These are phyloP conservation scores for Stenolophus ochropezus DNA, from an alignment of 2,888 invertebrate genomes.

Conservation along the genomic window DNA sequence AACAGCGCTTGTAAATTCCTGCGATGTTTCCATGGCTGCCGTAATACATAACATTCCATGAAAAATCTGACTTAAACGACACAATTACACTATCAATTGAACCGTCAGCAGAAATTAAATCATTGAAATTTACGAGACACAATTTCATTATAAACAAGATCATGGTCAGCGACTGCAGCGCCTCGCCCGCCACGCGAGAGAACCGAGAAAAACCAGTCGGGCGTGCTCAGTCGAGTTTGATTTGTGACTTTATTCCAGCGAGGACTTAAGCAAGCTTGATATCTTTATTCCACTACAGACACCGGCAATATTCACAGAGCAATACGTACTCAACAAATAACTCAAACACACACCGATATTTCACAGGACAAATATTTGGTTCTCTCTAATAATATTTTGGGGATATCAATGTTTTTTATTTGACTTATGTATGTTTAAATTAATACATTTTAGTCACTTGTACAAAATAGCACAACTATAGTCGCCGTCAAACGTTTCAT, in stretches of 20 bases:
- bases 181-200: neutral
- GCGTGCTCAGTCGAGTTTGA: neutral
- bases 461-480: too few relatives aligned
- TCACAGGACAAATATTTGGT: too few relatives aligned
- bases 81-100: constrained; percentile 59
- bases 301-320: too few relatives aligned
- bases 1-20: constrained; percentile 45
- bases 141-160: constrained; percentile 58
- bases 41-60: constrained; percentile 48
- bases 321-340: too few relatives aligned
- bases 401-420: too few relatives aligned
- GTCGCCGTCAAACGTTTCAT: too few relatives aligned
- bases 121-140: constrained; percentile 58
- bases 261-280: neutral
- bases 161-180: constrained; percentile 30
- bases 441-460: too few relatives aligned
- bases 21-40: neutral
- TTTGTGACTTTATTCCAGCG: neutral
- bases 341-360: too few relatives aligned
- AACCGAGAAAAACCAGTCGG: constrained; percentile 24
- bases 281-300: neutral
- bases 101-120: constrained; percentile 60
- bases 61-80: constrained; percentile 57
- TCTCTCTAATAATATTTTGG: too few relatives aligned
- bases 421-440: too few relatives aligned